Percentiles rank a stretch among this genome's conserved stretches.
Conservation (phyloP, 2,888 invertebrate species). For the Cecidostiba fungosa region DNA sequence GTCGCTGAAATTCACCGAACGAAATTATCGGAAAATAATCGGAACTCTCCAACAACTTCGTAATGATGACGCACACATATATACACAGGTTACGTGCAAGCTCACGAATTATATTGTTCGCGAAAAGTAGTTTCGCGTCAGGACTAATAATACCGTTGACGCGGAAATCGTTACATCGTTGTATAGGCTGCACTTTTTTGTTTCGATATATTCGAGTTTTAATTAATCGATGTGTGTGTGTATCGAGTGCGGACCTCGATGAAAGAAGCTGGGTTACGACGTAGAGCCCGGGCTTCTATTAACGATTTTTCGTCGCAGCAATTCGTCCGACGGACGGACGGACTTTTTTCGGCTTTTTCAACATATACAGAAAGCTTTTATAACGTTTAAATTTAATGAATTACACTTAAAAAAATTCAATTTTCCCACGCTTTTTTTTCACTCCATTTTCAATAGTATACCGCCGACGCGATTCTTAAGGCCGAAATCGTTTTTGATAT, state of each 20-base stretch:
- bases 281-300: not conserved
- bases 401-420: slow-evolving; percentile 44
- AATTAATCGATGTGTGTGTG: slow-evolving; percentile 24
- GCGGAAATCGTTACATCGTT: not conserved
- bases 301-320: slow-evolving; percentile 30
- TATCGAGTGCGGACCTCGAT: not conserved
- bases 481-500: not conserved
- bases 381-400: slow-evolving; percentile 45
- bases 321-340: not conserved
- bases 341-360: slow-evolving; percentile 39
- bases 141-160: no score
- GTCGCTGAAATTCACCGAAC: slow-evolving; percentile 37
- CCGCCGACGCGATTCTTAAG: no score
- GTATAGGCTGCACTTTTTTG: not conserved
- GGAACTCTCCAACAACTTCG: slow-evolving; percentile 21
- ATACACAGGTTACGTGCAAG: not conserved
- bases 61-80: not conserved
- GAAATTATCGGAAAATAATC: slow-evolving; percentile 61
- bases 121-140: slow-evolving; percentile 15
- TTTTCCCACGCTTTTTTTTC: no score
- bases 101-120: not conserved
- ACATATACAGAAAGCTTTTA: slow-evolving; percentile 40
- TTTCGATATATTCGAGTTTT: slow-evolving; percentile 19
- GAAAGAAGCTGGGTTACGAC: not conserved
- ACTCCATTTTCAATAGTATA: no score